Base-by-base conservation (phyloP, 2,888 invertebrate genomes). In the Polia nebulosa region DNA sequence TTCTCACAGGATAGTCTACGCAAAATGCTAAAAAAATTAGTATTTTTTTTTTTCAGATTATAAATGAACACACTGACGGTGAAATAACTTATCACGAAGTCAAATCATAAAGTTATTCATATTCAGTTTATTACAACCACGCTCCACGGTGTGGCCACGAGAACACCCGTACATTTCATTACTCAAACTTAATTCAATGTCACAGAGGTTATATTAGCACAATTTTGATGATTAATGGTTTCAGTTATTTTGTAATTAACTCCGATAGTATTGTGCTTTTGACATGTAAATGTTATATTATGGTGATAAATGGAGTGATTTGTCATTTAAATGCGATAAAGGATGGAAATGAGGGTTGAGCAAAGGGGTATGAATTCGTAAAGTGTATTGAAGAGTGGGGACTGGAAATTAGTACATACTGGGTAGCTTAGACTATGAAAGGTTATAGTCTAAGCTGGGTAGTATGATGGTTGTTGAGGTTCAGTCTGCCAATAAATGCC, bases 211-310 rank as follows among this genome's bases (percentile, higher is more conserved):
- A 29, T 41, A 56, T 76, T 29, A 17, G 39, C 41, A 47, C 53
- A 45, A 75, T 75, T 63, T 59, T 59, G 55, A 25, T 63, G 69
- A 76, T 63, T 25, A 63, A 75, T 69, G 25, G 55, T 63, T 34
- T 41, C 32, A 9, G 47, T 75, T 45, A 45, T 62, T 62, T 69
- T 51, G 62, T 68, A 75, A 74, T 74, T 39, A 69, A 63, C 44
- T 41, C 11, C n/a, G 34, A 36, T 59, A 44, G 34, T 36, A 63
- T 41, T 15, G 58, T 47, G 41, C 49, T 75, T 61, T 49, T 68
- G 53, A 27, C 32, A 44, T 75, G 45, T 27, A 47, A 58, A 53
- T 60, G 36, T 49, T 55, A 34, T 25, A n/a, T 17, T 9, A 59
- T n/a, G 15, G 27, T 56, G 44, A 63, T 57, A 52, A 64, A 72